Base-by-base conservation (phyloP, 2,888 invertebrate species). In the Oxyteleia sp. region DNA sequence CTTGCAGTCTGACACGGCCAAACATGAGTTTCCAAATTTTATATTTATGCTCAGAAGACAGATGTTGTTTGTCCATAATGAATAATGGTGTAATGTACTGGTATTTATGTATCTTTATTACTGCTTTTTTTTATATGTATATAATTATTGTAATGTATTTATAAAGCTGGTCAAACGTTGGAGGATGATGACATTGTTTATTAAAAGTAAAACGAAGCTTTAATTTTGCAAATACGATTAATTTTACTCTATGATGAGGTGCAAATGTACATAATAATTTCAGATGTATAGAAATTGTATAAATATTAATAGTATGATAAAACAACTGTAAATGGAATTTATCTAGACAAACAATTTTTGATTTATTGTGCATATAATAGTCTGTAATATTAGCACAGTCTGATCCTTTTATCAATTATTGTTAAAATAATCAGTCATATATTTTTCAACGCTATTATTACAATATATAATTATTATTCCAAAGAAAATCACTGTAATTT, bases 1-100 rank as follows among this genome's bases (percentile, higher is more conserved):
- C 8, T 43, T 80, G 10, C 64, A 66, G 16, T 57, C 59, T 0
- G 59, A 72, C 15, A 55, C 71, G 38, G 55, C 43, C 15, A 80
- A 80, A 49, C 51, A 49, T 11, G 51, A 64, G 3, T 80, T 15
- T 51, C 79, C 79, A 1, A 72, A 63, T 23, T 80, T 64, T 59
- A 18, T 80, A 5, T 66, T 59, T n/a, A 72, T 80, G 72, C 49
- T 80, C 2, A 47, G 79, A 32, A 57, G 72, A 32, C 72, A 80
- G 32, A 45, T 78, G 41, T 2, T 63, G 15, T 43, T 26, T n/a
- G 7, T 23, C n/a, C 11, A 18, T 2, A 7, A 26, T 43, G 16
- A 43, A 26, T 38, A 15, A 38, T 55, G 3, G 23, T 23, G 23
- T 23, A 23, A 23, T 16, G 11, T 18, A n/a, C n/a, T n/a, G n/a